A percentile compares a stretch with the other conserved stretches of the same genome.
phyloP scores from a whole-genome alignment of 2,797 vertebrate genomes.

The Furcifer pardalis region DNA sequence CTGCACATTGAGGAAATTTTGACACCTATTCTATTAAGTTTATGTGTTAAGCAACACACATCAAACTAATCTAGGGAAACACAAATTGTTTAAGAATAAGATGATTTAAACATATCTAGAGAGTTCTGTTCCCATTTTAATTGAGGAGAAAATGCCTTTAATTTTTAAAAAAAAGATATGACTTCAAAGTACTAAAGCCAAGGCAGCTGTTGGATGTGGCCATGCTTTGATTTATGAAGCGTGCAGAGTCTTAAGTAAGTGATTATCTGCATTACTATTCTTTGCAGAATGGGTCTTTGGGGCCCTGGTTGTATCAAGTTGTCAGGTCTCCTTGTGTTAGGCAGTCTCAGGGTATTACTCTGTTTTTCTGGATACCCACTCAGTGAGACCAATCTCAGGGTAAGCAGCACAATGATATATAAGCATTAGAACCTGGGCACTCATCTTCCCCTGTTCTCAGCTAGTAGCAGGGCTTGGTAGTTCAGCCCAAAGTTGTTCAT shows the following conservation, averaged over 20 bases:
- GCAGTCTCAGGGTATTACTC: no score
- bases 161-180: not conserved
- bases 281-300: not conserved
- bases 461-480: no score
- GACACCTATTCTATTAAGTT: not conserved
- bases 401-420: no score
- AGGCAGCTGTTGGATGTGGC: not conserved
- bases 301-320: not conserved
- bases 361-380: no score
- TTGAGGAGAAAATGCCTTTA: not conserved
- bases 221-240: not conserved
- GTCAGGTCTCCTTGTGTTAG: no score
- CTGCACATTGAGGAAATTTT: rapidly evolving
- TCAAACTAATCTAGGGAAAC: not conserved
- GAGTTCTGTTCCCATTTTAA: not conserved
- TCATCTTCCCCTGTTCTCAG: no score
- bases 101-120: not conserved
- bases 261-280: not conserved
- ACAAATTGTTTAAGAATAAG: not conserved
- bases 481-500: no score
- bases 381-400: no score
- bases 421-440: no score
- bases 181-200: not conserved
- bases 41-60: rapidly evolving
- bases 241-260: not conserved